These are phyloP conservation scores for Centropyge bicolor DNA, from an alignment of 2,797 vertebrate species.

Conservation along the genomic window DNA sequence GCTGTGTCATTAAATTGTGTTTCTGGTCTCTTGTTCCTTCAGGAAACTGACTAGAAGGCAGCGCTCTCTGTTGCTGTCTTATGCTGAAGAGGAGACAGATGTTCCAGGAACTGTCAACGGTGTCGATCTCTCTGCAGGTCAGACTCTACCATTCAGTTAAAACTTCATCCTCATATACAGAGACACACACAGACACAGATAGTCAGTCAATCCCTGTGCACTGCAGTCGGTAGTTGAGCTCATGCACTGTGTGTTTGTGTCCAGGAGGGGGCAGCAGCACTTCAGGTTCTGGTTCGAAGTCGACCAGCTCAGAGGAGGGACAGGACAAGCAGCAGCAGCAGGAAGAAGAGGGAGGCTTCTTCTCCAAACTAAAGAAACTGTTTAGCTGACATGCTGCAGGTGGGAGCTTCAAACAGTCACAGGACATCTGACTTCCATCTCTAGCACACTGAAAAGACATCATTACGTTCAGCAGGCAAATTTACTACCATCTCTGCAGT, in stretches of 20 bases:
- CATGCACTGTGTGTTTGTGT: constrained; percentile 83
- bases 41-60: constrained; percentile 92
- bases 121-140: constrained; percentile 78
- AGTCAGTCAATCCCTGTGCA: neutral
- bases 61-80: constrained; percentile 90
- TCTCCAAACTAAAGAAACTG: constrained; percentile 96
- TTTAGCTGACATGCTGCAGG: constrained; percentile 90
- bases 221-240: neutral
- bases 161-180: neutral
- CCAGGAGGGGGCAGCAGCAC: constrained; percentile 88
- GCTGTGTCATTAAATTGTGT: neutral
- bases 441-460: no score
- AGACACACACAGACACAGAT: neutral
- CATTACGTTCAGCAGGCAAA: neutral
- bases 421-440: neutral
- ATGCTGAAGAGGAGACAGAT: constrained; percentile 91
- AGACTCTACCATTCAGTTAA: constrained; percentile 1
- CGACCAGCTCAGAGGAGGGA: constrained; percentile 84
- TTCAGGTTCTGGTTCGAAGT: constrained; percentile 77
- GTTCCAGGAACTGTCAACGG: constrained; percentile 92
- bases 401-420: constrained; percentile 31
- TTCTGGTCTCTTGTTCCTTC: constrained; percentile 3
- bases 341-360: constrained; percentile 88
- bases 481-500: neutral
- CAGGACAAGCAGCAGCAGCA: constrained; percentile 75